Base-by-base conservation (phyloP, 1,140 invertebrate species). In the Stegodyphus mimosarum region DNA sequence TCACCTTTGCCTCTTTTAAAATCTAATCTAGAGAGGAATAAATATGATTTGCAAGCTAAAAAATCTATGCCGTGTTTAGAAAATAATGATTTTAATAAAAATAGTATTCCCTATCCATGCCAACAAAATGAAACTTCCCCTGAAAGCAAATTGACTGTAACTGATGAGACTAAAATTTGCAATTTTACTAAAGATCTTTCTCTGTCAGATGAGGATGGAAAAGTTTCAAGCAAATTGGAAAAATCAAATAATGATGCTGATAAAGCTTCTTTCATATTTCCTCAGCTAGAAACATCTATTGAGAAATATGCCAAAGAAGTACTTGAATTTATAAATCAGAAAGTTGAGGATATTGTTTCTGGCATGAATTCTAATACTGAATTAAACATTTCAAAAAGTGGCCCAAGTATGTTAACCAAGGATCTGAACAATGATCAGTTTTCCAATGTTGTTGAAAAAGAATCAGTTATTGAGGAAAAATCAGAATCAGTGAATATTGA, bases 291-390 rank as follows among this genome's bases (percentile, higher is more conserved):
- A 48, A 66, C 60, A n/a, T 55, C 63, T 9, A 69, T 76, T 69
- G 81, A 83, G 13, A 55, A 75, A 17, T 83, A 72, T 17, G 64
- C 81, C 4, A 66, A 75, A 60, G 81, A 83, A 69, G 48, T 83
- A 15, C 64, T 83, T 6, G 72, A 83, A 55, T 67, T 69, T 49
- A 76, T 83, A 15, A 69, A 75, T 49, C 11, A 75, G 33, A 75
- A 70, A 53, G 72, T 83, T 33, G 81, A 83, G 17, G 63, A 69
- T 15, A 69, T 7, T 17, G 13, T n/a, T 67, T 13, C 64, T n/a
- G 64, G 33, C 33, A 33, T 33, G 33, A 33, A 33, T 33, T 33
- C 33, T 33, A 1, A 33, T 1, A 33, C 33, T 33, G 33, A 33
- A 33, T 33, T 33, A 33, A 33, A 33, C 33, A 33, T 33, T 33